These are phyloP conservation scores for Caenorhabditis elegans DNA, from an alignment of 1,140 invertebrate species.

Conservation along the genomic window DNA sequence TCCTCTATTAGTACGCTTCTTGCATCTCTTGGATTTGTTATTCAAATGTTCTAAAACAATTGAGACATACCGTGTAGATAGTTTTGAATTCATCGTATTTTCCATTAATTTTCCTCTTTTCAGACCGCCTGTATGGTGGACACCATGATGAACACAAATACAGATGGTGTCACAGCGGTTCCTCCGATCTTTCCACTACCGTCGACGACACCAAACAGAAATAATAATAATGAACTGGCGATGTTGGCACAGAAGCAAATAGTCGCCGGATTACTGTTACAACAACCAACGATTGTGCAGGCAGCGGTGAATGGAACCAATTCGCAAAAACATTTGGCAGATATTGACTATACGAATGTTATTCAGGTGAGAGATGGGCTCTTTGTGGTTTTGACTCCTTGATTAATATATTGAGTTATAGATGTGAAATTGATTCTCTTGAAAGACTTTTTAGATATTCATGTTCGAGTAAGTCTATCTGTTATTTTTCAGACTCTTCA, in stretches of 20 bases:
- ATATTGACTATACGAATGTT: not conserved
- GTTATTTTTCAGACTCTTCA: not conserved
- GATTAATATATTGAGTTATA: no score
- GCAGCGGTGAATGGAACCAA: not conserved
- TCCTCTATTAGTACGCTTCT: no score
- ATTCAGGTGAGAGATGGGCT: conserved; percentile 2
- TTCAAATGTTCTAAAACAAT: no score
- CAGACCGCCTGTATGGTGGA: not conserved
- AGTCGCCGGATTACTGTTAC: not conserved
- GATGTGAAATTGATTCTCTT: no score
- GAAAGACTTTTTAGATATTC: no score
- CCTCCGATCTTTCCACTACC: not conserved
- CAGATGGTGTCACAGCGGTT: not conserved
- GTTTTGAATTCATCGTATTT: no score
- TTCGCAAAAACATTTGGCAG: not conserved
- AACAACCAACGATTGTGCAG: not conserved
- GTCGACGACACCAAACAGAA: not conserved
- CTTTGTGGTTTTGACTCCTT: no score
- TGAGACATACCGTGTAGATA: no score
- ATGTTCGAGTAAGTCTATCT: not conserved
- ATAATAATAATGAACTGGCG: not conserved
- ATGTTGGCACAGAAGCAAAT: not conserved
- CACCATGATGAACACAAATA: not conserved
- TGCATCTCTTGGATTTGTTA: no score
- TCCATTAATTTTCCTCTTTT: not conserved